Percentiles rank a stretch among this genome's conserved stretches.
phyloP scores from a whole-genome alignment of 2,113 vertebrate genomes.

The Lanius ludovicianus region DNA sequence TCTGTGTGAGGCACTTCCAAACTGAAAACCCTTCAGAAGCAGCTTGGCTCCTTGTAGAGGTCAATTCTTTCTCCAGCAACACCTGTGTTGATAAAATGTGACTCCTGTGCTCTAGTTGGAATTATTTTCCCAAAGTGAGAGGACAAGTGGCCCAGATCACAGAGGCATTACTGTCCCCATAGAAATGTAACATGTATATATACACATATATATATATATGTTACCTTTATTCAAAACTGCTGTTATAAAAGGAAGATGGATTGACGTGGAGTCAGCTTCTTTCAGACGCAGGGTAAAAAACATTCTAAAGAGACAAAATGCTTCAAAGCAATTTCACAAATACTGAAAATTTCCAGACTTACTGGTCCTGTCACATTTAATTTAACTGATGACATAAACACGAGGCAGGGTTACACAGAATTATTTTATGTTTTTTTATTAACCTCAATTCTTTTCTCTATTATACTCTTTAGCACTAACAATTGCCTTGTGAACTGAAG shows the following conservation, averaged over 20 bases:
- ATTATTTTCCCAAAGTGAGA: constrained; percentile 15
- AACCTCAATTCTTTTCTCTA: constrained; percentile 36
- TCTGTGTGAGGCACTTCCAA: background rate
- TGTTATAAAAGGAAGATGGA: constrained; percentile 53
- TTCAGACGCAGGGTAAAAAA: constrained; percentile 44
- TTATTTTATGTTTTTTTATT: constrained; percentile 36
- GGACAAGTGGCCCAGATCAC: background rate
- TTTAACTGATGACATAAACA: constrained; percentile 71
- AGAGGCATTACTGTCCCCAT: background rate
- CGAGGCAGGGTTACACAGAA: constrained; percentile 48
- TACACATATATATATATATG: fast-evolving
- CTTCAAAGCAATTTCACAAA: constrained; percentile 56
- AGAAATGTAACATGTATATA: background rate
- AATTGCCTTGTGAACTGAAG: background rate
- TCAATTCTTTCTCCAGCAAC: constrained; percentile 12
- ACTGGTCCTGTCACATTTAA: constrained; percentile 64
- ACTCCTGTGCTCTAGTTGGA: background rate
- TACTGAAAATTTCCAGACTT: constrained; percentile 74
- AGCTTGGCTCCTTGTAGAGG: background rate
- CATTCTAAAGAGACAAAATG: constrained; percentile 67
- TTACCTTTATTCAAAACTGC: constrained; percentile 41
- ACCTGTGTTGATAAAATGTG: background rate
- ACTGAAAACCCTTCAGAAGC: background rate
- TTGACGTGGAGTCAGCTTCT: constrained; percentile 67
- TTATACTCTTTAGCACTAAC: constrained; percentile 41